A percentile compares a stretch with the other conserved stretches of the same genome.
Evolutionary conservation across 2,888 invertebrate genomes (phyloP).

Genomic region (Tetragonisca angustula): DNA sequence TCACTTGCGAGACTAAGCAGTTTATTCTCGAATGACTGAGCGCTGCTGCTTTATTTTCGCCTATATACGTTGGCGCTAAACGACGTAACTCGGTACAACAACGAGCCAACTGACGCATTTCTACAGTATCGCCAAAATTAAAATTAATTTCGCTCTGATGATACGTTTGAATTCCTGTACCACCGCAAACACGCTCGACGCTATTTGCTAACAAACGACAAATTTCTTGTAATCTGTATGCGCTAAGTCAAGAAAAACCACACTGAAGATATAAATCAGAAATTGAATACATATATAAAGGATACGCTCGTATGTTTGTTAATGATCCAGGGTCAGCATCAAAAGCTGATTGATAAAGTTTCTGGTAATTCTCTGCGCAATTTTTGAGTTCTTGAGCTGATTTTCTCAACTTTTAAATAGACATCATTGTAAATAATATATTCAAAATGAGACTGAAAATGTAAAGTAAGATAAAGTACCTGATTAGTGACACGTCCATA

Average conservation of each 20-base stretch:
- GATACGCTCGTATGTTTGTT: conserved; percentile 86
- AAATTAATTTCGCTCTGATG: conserved; percentile 76
- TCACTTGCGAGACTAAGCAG: conserved; percentile 86
- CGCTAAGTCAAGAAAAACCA: conserved; percentile 49
- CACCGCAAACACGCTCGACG: conserved; percentile 88
- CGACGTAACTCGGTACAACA: conserved; percentile 79
- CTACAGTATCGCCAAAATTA: conserved; percentile 79
- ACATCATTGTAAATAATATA: conserved; percentile 60
- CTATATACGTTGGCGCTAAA: conserved; percentile 81
- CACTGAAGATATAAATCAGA: conserved; percentile 10
- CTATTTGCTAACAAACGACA: conserved; percentile 91
- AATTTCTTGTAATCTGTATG: conserved; percentile 90
- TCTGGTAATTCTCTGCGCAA: conserved; percentile 90
- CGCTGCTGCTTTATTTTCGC: conserved; percentile 81
- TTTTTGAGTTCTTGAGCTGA: conserved; percentile 89
- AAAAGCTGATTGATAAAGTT: conserved; percentile 92
- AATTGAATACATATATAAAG: conserved; percentile 63
- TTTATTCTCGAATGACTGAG: conserved; percentile 85
- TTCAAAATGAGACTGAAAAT: not conserved
- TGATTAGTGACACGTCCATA: conserved; percentile 93
- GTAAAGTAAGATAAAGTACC: conserved; percentile 76
- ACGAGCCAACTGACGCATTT: conserved; percentile 80
- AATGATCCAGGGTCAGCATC: conserved; percentile 93
- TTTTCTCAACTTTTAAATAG: conserved; percentile 86
- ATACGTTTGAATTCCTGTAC: conserved; percentile 72